These are phyloP conservation scores for Pseudopodoces humilis DNA, from an alignment of 2,113 vertebrate genomes.

Conservation along the genomic window DNA sequence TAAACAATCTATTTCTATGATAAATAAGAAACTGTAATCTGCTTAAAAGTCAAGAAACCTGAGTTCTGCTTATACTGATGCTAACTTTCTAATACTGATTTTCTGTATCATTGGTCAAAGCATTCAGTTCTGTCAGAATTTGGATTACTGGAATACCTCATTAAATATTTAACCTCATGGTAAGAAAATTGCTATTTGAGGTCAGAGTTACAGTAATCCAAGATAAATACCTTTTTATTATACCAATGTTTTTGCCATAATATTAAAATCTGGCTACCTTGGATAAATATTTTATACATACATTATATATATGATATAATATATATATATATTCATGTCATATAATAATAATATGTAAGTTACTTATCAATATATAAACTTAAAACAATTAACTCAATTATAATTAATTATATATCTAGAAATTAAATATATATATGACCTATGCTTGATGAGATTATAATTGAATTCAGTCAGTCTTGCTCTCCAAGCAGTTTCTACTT, in stretches of 20 bases:
- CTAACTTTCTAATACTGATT: neutral
- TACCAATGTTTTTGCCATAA: neutral
- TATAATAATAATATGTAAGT: neutral
- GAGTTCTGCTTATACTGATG: neutral
- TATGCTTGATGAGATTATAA: neutral
- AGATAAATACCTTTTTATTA: neutral
- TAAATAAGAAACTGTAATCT: neutral
- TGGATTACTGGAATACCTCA: neutral
- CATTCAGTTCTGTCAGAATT: neutral
- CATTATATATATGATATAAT: too few species aligned
- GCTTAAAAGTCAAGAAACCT: neutral
- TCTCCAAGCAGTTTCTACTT: neutral
- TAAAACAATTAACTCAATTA: neutral
- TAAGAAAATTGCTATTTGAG: neutral
- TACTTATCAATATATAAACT: neutral
- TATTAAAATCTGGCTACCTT: neutral
- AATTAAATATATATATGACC: neutral
- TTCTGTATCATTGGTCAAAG: neutral
- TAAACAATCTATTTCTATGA: neutral
- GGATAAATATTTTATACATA: neutral
- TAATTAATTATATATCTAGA: neutral
- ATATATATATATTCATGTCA: neutral
- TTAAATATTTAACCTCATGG: neutral
- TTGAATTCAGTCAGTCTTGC: neutral
- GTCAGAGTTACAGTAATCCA: neutral